Percentiles rank a stretch among this genome's conserved stretches.
Evolutionary conservation across 2,888 invertebrate genomes (phyloP).

Genomic region (Papilio gigon): DNA sequence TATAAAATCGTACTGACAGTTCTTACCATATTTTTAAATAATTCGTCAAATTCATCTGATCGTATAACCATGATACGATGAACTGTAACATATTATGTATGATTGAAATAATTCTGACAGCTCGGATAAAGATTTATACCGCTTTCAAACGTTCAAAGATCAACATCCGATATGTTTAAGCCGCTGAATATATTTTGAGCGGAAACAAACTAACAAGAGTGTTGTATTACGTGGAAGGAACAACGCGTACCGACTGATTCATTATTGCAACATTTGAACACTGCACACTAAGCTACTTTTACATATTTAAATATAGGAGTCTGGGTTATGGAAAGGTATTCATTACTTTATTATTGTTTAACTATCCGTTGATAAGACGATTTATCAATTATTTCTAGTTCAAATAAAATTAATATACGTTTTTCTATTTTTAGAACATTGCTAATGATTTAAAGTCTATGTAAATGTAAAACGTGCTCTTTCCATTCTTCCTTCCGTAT

Average conservation of each 20-base stretch:
- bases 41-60: neutral
- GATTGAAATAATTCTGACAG: conserved; percentile 31
- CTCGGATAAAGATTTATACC: conserved; percentile 30
- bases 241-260: neutral
- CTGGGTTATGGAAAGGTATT: too few relatives aligned
- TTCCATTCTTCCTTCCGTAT: too few relatives aligned
- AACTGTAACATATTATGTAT: conserved; percentile 23
- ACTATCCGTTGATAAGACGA: too few relatives aligned
- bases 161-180: conserved; percentile 28
- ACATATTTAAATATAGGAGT: neutral
- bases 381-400: too few relatives aligned
- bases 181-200: conserved; percentile 23
- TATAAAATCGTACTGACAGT: neutral
- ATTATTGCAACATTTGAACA: neutral
- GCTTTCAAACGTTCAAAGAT: conserved; percentile 34
- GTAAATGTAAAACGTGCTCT: too few relatives aligned
- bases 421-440: too few relatives aligned
- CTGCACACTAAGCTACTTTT: neutral
- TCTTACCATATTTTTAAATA: neutral
- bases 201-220: conserved; percentile 24
- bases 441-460: too few relatives aligned
- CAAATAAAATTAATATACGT: too few relatives aligned
- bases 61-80: neutral
- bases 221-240: conserved; percentile 29
- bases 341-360: too few relatives aligned